A percentile compares a stretch with the other conserved stretches of the same genome.
These are phyloP conservation scores for Catostomus latipinnis DNA, from an alignment of 2,797 vertebrate genomes.

Conservation along the genomic window DNA sequence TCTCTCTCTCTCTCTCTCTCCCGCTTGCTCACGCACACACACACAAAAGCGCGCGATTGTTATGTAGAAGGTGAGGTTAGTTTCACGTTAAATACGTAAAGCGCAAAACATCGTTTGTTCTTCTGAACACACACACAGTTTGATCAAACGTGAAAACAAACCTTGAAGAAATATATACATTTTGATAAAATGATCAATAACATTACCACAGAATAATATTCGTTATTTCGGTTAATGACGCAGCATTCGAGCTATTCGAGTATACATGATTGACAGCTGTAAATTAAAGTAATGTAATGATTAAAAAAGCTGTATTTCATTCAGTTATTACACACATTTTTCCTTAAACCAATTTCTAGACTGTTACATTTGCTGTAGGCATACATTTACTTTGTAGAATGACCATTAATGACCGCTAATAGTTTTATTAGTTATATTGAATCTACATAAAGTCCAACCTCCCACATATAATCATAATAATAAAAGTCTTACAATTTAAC, in stretches of 20 bases:
- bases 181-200: background rate
- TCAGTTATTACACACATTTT: background rate
- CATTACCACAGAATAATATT: background rate
- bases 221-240: constrained; percentile 5
- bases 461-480: background rate
- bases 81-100: no score
- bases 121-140: no score
- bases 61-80: no score
- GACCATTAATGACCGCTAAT: no score
- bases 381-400: no score
- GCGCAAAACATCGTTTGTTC: no score
- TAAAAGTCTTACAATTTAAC: background rate
- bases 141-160: background rate
- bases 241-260: background rate
- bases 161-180: background rate
- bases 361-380: no score
- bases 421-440: no score
- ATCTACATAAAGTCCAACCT: no score
- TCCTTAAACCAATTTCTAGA: no score
- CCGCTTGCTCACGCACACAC: no score
- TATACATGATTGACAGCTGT: background rate
- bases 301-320: background rate
- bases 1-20: background rate
- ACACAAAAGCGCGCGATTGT: no score
- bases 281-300: background rate